Evolutionary conservation across 2,113 vertebrate species (phyloP), one percentile per base, ranked within the genome.

Genomic region (Serilophus lunatus): DNA sequence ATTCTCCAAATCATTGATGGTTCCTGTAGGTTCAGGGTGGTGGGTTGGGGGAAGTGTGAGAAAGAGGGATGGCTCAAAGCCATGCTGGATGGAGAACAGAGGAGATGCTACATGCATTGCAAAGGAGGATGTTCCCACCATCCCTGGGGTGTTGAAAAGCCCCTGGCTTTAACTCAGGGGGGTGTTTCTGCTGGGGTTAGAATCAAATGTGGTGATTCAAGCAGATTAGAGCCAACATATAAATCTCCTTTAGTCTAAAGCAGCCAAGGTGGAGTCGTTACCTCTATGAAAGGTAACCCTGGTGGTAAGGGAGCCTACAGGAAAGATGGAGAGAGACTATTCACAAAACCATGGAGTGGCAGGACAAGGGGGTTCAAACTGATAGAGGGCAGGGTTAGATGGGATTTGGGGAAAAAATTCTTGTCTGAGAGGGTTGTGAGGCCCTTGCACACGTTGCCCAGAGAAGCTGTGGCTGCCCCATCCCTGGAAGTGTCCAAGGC

Each of bases 381-480:
- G n/a, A 0, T 29, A 61, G 47, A 35, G 17, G 7, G 0, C 17
- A 25, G 40, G 18, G n/a, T 1, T 26, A 1, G n/a, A 18, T 69
- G 13, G 20, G 47, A 61, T 61, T 18, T 3, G 47, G 29, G 40
- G 29, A 15, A 61, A n/a, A 2, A 82, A 54, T 45, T 4, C 0
- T 7, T 45, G 4, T 6, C 19, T 47, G 7, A 6, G 53, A 53
- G 33, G 23, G 28, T 40, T n/a, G 0, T 0, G 1, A 66, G 45
- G 15, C 16, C 19, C 38, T 66, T 53, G 53, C 61, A n/a, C 24
- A 53, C 51, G 26, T 1, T 75, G 33, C 28, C 28, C 78, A 68
- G 53, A 53, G 45, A 5, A 75, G 29, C 61, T 89, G 69, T 38
- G 69, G 28, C 68, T 59, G 18, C 28, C 13, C 10, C 28, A 68